Conservation (phyloP, 2,113 vertebrate species). For the Heteronetta atricapilla region DNA sequence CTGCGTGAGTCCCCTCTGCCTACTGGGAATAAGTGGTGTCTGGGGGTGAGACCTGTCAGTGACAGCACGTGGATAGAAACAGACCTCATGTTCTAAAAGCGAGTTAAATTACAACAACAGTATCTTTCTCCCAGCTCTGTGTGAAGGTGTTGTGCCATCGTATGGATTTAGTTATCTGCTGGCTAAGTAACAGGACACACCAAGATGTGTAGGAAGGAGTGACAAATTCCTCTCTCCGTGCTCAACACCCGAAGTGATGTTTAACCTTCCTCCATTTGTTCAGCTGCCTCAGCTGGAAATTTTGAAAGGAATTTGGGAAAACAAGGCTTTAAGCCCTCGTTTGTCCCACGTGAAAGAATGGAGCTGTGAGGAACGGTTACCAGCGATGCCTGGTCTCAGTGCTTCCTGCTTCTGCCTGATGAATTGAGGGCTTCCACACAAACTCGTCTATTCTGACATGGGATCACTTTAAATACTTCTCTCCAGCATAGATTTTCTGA, state of each 20-base stretch:
- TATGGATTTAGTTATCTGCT: background rate
- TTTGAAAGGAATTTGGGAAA: background rate
- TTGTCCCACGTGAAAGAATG: background rate
- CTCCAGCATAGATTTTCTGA: background rate
- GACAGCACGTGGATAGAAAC: background rate
- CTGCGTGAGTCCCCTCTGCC: no score
- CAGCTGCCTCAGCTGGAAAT: background rate
- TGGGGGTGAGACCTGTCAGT: background rate
- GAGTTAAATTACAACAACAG: background rate
- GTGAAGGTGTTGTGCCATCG: background rate
- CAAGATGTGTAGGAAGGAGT: background rate
- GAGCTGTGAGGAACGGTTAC: background rate
- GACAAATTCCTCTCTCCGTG: background rate
- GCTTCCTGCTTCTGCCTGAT: background rate
- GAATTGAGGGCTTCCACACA: background rate
- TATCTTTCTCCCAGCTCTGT: background rate
- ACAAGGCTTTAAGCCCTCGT: background rate
- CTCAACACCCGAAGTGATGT: background rate
- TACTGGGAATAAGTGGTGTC: background rate
- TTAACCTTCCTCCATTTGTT: background rate
- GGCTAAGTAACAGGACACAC: background rate
- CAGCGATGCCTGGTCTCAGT: fast-evolving
- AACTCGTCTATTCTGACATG: background rate
- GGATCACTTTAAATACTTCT: background rate
- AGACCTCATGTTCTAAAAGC: background rate